Conservation (phyloP, 2,113 vertebrate genomes). For the Chunga burmeisteri region DNA sequence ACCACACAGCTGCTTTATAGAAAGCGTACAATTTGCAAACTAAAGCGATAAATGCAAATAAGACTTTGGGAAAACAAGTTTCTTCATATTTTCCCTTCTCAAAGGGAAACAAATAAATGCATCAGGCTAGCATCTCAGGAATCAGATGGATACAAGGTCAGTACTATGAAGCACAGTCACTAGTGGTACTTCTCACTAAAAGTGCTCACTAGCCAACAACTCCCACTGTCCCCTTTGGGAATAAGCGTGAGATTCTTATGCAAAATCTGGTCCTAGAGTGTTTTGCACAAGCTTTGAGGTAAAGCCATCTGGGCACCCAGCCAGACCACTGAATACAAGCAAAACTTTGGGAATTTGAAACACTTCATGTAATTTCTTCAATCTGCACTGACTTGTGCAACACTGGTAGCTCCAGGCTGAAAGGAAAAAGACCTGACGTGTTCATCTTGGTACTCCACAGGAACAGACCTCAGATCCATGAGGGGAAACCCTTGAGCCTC, state of each 20-base stretch:
- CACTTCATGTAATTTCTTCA: too few relatives aligned
- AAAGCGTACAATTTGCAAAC: not conserved
- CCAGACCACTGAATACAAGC: not conserved
- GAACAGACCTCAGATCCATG: not conserved
- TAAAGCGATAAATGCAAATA: not conserved
- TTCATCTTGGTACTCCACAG: not conserved
- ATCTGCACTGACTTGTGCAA: not conserved
- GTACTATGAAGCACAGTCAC: not conserved
- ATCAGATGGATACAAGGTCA: not conserved
- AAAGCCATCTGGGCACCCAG: not conserved
- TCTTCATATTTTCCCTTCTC: not conserved
- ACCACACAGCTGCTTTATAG: not conserved
- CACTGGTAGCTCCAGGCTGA: not conserved
- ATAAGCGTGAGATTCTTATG: accelerated
- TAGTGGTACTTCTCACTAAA: not conserved
- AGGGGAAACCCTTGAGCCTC: not conserved
- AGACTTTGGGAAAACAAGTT: not conserved
- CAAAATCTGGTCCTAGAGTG: not conserved
- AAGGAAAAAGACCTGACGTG: not conserved
- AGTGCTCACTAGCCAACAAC: not conserved
- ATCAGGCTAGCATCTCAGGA: not conserved
- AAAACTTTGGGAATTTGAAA: too few relatives aligned
- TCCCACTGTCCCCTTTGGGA: not conserved
- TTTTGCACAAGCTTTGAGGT: not conserved
- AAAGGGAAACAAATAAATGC: not conserved